Percentiles rank a stretch among this genome's conserved stretches.
phyloP scores from a whole-genome alignment of 64 coral and sea anemone species.

The Acropora tenuis region DNA sequence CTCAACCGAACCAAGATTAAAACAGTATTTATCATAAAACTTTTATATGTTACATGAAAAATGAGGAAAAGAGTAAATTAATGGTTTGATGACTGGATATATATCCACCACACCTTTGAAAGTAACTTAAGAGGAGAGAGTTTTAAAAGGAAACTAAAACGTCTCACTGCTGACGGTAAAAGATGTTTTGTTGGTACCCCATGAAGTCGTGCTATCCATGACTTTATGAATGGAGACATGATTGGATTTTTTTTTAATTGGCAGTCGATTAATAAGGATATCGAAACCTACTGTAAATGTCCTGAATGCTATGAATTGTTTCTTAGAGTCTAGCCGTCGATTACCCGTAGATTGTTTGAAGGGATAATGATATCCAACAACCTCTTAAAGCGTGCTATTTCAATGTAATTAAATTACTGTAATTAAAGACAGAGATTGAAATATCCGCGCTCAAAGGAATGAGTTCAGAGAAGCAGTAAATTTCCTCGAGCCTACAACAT shows the following conservation, averaged over 20 bases:
- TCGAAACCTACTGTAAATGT: background rate
- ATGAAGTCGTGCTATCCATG: background rate
- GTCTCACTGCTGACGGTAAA: too few relatives aligned
- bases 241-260: background rate
- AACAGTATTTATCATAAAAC: too few relatives aligned
- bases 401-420: background rate
- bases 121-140: too few relatives aligned
- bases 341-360: background rate
- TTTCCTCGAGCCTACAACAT: background rate
- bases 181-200: too few relatives aligned
- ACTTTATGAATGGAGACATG: background rate
- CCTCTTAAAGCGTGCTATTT: background rate
- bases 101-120: too few relatives aligned
- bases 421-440: background rate
- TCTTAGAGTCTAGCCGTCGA: background rate
- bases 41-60: too few relatives aligned
- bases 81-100: too few relatives aligned
- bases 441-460: background rate
- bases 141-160: too few relatives aligned
- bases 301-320: background rate
- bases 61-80: too few relatives aligned
- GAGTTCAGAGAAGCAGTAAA: background rate
- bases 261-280: too few relatives aligned
- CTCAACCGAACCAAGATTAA: too few relatives aligned
- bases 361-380: background rate